These are phyloP conservation scores for Acomys russatus DNA, from an alignment of 2,797 vertebrate genomes.

Conservation along the genomic window DNA sequence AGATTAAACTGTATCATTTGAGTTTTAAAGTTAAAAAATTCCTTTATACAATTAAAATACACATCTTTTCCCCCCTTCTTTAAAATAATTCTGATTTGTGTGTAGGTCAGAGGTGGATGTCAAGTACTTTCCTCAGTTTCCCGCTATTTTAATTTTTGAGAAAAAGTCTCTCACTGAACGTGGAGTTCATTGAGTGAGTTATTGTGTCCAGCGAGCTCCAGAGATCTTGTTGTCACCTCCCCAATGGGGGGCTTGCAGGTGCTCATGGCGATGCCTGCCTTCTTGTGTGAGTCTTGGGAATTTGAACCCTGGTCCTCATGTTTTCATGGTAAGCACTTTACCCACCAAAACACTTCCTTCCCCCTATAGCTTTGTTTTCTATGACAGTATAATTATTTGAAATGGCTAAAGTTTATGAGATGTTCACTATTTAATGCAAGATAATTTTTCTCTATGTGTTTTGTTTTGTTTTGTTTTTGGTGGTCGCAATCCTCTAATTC, in stretches of 20 bases:
- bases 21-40: slow-evolving; percentile 24
- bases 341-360: background rate
- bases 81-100: background rate
- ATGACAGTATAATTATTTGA: slow-evolving; percentile 11
- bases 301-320: background rate
- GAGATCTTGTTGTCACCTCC: background rate
- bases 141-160: background rate
- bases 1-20: slow-evolving; percentile 19
- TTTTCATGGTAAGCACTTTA: background rate
- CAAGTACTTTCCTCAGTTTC: too few species aligned
- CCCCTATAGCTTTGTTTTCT: background rate
- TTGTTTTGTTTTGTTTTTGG: background rate
- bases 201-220: background rate
- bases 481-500: background rate
- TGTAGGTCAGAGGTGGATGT: background rate
- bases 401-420: slow-evolving; percentile 34
- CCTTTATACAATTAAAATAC: background rate
- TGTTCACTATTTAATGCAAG: background rate
- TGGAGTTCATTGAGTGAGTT: background rate
- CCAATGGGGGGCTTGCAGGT: background rate
- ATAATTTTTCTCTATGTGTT: background rate
- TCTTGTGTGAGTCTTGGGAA: background rate
- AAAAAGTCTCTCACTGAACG: background rate
- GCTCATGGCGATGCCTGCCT: background rate
- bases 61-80: background rate